Base-by-base conservation (phyloP, 1,140 invertebrate species). In the Drusus annulatus region DNA sequence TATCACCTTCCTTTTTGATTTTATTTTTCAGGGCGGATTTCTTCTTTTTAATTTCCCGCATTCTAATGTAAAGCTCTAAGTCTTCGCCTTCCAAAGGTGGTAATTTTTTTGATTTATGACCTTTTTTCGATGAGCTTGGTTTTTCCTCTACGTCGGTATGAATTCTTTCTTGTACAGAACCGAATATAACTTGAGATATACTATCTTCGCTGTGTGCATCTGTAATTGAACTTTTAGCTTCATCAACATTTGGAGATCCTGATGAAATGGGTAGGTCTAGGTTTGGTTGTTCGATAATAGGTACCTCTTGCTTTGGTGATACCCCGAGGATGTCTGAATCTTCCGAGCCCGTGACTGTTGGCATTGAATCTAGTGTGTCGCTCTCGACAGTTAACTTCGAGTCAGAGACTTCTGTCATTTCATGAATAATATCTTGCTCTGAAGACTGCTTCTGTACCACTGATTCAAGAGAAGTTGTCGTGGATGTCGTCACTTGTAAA, bases 161-260 rank as follows among this genome's bases (percentile, higher is more conserved):
- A 73, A 85, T 87, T 69, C 89, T 85, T 80, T 89, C 85, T 86
- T 90, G 87, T 19, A 90, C 87, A 16, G 89, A 90, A 62, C 89
- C 89, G 84, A 90, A 90, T 78, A 90, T 89, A 31, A 84, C 88
- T 85, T 87, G 73, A 8, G 79, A 54, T 23, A 80, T 54, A 31
- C 10, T 45, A 45, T 79, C 68, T 21, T 19, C 17, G 7, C 52
- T 36, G 5, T n/a, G 13, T 10, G 28, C 17, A 13, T 56, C 28
- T 25, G 25, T 75, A 10, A 45, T 13, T 1, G 36, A 45, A 13
- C 36, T 45, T 1, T 1, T 45, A 45, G 10, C 13, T 45, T 45
- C 36, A 13, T 45, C 36, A 45, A 45, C 36, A 45, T 45, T 8
- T 45, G 36, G 10, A 45, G 1, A 45, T 45, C 1, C 36, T 45